A percentile compares a stretch with the other conserved stretches of the same genome.
Conservation (phyloP, 2,113 vertebrate genomes). For the Corythornis vintsioides region DNA sequence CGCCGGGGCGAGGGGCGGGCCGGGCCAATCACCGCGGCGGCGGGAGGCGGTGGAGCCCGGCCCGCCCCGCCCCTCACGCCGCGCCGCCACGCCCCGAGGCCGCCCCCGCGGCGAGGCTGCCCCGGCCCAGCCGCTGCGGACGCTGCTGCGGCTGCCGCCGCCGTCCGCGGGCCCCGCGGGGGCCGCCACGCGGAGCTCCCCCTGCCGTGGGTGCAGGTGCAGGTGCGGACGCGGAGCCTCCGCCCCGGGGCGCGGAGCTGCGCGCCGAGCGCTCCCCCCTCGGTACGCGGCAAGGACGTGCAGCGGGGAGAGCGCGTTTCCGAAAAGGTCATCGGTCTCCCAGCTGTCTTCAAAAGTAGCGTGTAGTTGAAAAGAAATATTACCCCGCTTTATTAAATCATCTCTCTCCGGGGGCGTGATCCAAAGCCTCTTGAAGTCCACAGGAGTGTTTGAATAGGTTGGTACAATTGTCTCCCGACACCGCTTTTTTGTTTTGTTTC, state of each 20-base stretch:
- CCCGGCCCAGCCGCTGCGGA: too few species aligned
- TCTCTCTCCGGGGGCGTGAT: background rate
- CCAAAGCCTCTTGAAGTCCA: background rate
- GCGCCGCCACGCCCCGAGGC: background rate
- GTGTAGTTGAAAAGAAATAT: background rate
- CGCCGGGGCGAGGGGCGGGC: slow-evolving; percentile 66
- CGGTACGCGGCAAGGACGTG: background rate
- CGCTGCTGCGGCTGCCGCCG: too few species aligned
- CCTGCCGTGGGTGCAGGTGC: background rate
- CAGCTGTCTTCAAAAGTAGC: background rate
- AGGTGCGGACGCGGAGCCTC: background rate
- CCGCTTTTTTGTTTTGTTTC: background rate
- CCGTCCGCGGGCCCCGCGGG: background rate
- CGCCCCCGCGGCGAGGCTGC: background rate
- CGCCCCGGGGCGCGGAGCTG: background rate
- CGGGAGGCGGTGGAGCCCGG: background rate
- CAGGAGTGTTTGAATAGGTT: background rate
- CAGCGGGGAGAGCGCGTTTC: background rate
- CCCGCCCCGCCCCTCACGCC: background rate
- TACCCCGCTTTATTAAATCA: background rate
- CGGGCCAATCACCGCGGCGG: slow-evolving; percentile 39
- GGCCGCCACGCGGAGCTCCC: too few species aligned
- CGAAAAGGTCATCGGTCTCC: background rate
- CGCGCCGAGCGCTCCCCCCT: background rate
- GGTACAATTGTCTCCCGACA: background rate